phyloP scores from a whole-genome alignment of 1,140 invertebrate genomes.

The Mesaphorura yosii region DNA sequence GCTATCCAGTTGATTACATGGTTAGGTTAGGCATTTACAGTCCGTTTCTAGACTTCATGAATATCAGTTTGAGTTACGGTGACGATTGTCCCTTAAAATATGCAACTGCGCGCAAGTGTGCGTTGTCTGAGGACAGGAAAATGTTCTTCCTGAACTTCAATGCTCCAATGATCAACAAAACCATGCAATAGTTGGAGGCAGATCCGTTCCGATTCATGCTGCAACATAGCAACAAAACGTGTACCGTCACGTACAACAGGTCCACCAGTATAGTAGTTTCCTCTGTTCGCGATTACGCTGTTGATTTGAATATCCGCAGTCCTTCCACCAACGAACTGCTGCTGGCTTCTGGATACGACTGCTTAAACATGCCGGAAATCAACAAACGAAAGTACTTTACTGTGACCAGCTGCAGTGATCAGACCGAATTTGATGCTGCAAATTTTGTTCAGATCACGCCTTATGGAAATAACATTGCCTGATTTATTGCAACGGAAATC shows the following conservation, averaged over 20 bases:
- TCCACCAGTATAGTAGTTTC: conserved; percentile 9
- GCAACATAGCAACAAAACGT: conserved; percentile 10
- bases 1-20: too few relatives aligned
- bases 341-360: not conserved
- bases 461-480: not conserved
- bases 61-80: conserved; percentile 5
- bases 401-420: not conserved
- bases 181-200: conserved; percentile 12
- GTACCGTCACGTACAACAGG: conserved; percentile 10
- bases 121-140: not conserved
- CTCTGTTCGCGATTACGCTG: conserved; percentile 9
- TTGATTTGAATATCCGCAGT: not conserved
- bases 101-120: not conserved
- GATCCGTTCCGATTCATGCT: conserved; percentile 16
- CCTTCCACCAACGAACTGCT: not conserved
- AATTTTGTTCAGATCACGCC: conserved; percentile 12
- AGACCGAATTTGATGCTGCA: not conserved
- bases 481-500: conserved; percentile 12
- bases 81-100: conserved; percentile 2
- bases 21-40: too few relatives aligned
- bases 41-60: conserved; percentile 5
- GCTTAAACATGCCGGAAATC: not conserved
- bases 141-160: conserved; percentile 6
- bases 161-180: conserved; percentile 7
- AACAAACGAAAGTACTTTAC: conserved; percentile 1